Evolutionary conservation across 2,888 invertebrate species (phyloP).

Genomic region (Apamea crenata): DNA sequence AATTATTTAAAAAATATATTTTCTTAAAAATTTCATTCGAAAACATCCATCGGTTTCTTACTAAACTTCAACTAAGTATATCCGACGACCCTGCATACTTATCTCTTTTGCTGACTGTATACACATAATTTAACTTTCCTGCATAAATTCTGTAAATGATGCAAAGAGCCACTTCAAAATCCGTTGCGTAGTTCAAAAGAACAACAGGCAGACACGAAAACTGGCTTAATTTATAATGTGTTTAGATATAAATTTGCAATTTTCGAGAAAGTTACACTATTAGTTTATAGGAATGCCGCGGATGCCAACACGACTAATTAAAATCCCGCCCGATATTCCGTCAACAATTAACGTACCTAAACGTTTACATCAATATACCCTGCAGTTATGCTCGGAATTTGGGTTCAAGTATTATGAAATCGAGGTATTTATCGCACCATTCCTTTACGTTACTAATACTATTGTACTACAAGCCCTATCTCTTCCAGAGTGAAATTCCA

Average conservation of each 20-base stretch:
- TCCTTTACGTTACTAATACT: neutral
- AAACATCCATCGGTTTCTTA: too few species aligned
- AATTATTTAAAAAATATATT: too few species aligned
- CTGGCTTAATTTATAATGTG: neutral
- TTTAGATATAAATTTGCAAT: neutral
- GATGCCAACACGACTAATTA: neutral
- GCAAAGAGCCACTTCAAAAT: neutral
- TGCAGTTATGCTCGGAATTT: neutral
- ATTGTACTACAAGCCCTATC: constrained; percentile 8
- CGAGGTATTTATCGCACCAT: neutral
- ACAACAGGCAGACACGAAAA: neutral
- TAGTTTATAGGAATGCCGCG: neutral
- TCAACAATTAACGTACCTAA: neutral
- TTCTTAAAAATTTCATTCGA: too few species aligned
- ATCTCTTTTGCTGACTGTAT: too few species aligned
- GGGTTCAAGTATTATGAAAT: constrained; percentile 9
- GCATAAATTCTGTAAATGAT: neutral
- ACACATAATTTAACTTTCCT: neutral
- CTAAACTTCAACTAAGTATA: too few species aligned
- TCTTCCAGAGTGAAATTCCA: constrained; percentile 8
- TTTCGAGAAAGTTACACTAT: too few species aligned
- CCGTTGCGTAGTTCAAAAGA: neutral
- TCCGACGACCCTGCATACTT: too few species aligned
- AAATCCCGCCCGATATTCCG: neutral
- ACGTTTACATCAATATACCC: too few species aligned